A percentile compares a stretch with the other conserved stretches of the same genome.
phyloP scores from a whole-genome alignment of 2,113 vertebrate genomes.

The Mastomys coucha region DNA sequence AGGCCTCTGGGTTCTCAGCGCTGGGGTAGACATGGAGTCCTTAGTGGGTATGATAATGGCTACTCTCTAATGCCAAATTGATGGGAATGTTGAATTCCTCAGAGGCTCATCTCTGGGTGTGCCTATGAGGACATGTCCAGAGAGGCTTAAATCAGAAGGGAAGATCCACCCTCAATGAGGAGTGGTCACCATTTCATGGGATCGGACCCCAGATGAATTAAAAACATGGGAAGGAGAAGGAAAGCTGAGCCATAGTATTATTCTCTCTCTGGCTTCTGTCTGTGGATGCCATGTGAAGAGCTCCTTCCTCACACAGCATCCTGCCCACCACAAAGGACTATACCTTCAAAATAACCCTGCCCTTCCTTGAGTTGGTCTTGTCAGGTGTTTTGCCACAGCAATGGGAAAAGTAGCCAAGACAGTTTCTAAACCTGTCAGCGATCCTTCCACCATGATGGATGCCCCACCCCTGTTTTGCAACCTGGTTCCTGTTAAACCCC shows the following conservation, averaged over 20 bases:
- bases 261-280: not conserved
- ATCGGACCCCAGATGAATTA: not conserved
- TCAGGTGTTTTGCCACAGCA: not conserved
- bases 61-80: not conserved
- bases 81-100: not conserved
- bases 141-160: not conserved
- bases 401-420: not conserved
- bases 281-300: not conserved
- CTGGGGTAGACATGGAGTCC: not conserved
- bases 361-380: not conserved
- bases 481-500: conserved; percentile 49
- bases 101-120: not conserved
- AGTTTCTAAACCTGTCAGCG: conserved; percentile 16
- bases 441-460: not conserved
- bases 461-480: conserved; percentile 5
- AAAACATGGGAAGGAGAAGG: not conserved
- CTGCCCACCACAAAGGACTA: not conserved
- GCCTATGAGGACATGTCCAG: not conserved
- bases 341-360: too few relatives aligned
- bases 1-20: conserved; percentile 19
- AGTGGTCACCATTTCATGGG: not conserved
- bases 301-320: too few relatives aligned
- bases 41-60: not conserved
- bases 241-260: not conserved
- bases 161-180: not conserved